Percentiles rank a stretch among this genome's conserved stretches.
These are phyloP conservation scores for Lasioglossum lativentre DNA, from an alignment of 2,888 invertebrate genomes.

Conservation along the genomic window DNA sequence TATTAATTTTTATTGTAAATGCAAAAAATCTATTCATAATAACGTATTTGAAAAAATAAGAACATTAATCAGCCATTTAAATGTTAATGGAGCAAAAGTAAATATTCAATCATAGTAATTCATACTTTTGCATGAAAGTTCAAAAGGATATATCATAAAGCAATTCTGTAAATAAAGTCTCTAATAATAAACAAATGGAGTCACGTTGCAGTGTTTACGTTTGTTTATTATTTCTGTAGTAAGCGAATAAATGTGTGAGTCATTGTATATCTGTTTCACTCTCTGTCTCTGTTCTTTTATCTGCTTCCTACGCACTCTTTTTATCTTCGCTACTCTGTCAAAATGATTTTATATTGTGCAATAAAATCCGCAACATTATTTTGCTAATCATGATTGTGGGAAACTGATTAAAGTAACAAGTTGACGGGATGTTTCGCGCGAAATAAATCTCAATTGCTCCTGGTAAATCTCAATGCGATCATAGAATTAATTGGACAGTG, in stretches of 20 bases:
- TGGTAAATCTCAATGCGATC: not conserved
- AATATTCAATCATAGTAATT: not conserved
- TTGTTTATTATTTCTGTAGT: not conserved
- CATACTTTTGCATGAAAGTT: not conserved
- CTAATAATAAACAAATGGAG: not conserved
- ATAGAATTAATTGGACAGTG: not conserved
- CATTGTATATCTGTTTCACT: not conserved
- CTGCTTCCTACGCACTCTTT: not conserved
- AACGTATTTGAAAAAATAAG: not conserved
- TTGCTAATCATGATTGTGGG: not conserved
- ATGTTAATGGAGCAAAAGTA: not conserved
- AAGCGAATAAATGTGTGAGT: not conserved
- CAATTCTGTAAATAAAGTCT: not conserved
- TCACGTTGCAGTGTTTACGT: not conserved
- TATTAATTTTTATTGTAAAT: not conserved
- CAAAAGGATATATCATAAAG: not conserved
- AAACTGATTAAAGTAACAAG: not conserved
- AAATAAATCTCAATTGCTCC: not conserved
- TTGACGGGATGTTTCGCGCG: not conserved
- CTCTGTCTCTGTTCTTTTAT: not conserved
- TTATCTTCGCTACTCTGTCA: not conserved
- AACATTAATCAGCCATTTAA: not conserved
- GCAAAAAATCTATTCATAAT: not conserved
- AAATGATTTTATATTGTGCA: not conserved
- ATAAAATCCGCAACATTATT: not conserved